A percentile compares a stretch with the other conserved stretches of the same genome.
Evolutionary conservation across 2,888 invertebrate genomes (phyloP).

Genomic region (Cantharis lateralis): DNA sequence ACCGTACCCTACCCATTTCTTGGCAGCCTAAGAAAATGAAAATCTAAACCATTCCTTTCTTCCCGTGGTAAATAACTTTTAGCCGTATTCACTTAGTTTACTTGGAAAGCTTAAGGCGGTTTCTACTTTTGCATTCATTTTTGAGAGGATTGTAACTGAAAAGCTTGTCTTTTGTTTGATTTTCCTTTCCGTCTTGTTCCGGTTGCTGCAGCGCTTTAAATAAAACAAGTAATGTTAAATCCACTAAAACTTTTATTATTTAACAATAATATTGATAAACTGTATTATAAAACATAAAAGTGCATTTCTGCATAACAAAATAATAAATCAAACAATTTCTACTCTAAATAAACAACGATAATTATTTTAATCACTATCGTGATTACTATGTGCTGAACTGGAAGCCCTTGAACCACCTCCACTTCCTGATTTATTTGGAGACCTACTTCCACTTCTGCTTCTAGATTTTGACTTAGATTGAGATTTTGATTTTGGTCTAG

Average conservation of each 20-base stretch:
- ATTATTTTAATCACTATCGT: conserved; percentile 14
- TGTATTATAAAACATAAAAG: not conserved
- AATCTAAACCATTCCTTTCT: no score
- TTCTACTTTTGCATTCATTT: no score
- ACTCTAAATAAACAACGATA: not conserved
- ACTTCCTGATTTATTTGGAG: conserved; percentile 15
- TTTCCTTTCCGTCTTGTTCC: no score
- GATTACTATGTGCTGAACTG: conserved; percentile 25
- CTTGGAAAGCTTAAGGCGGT: no score
- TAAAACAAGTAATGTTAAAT: not conserved
- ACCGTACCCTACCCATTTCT: no score
- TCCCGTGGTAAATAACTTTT: no score
- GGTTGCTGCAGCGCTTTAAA: no score
- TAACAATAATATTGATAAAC: not conserved
- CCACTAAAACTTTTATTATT: not conserved
- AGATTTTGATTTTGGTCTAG: conserved; percentile 35
- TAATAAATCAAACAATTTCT: not conserved
- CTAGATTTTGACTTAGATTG: conserved; percentile 41
- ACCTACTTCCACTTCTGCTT: conserved; percentile 23
- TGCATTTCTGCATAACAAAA: not conserved
- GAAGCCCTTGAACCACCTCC: conserved; percentile 24
- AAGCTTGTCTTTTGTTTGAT: no score
- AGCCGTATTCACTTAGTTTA: no score
- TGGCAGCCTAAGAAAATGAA: no score
- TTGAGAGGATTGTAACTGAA: no score